These are phyloP conservation scores for Acleris sparsana DNA, from an alignment of 2,888 invertebrate species.

Conservation along the genomic window DNA sequence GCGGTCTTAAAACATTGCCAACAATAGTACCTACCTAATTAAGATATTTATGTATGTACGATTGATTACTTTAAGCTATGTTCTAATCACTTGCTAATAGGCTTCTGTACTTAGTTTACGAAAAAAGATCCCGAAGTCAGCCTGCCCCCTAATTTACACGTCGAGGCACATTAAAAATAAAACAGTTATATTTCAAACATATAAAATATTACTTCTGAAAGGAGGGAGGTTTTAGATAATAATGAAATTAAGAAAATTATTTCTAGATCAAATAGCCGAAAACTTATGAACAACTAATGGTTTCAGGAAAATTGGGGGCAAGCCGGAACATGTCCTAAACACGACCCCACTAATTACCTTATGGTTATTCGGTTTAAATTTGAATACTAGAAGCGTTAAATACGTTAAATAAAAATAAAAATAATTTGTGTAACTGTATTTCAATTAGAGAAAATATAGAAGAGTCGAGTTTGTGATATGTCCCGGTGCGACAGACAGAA, in stretches of 20 bases:
- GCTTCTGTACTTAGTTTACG: constrained; percentile 33
- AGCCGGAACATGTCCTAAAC: not conserved
- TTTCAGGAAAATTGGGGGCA: not conserved
- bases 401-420: too few species aligned
- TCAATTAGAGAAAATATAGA: not conserved
- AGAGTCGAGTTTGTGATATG: not conserved
- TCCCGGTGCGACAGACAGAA: constrained; percentile 4
- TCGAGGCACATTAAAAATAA: too few species aligned
- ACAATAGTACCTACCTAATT: not conserved
- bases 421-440: too few species aligned
- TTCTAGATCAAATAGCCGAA: too few species aligned
- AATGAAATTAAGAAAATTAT: too few species aligned
- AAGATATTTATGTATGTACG: constrained; percentile 1
- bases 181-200: too few species aligned
- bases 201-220: too few species aligned
- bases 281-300: too few species aligned
- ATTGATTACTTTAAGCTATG: constrained; percentile 2
- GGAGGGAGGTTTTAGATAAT: too few species aligned
- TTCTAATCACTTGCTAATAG: constrained; percentile 10
- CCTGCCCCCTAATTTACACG: not conserved
- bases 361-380: too few species aligned
- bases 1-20: too few species aligned
- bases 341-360: not conserved
- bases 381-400: too few species aligned
- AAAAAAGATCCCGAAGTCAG: constrained; percentile 7